phyloP scores from a whole-genome alignment of 30 jellyfish, hydroid and myxozoan species.

The Hydractinia echinata region DNA sequence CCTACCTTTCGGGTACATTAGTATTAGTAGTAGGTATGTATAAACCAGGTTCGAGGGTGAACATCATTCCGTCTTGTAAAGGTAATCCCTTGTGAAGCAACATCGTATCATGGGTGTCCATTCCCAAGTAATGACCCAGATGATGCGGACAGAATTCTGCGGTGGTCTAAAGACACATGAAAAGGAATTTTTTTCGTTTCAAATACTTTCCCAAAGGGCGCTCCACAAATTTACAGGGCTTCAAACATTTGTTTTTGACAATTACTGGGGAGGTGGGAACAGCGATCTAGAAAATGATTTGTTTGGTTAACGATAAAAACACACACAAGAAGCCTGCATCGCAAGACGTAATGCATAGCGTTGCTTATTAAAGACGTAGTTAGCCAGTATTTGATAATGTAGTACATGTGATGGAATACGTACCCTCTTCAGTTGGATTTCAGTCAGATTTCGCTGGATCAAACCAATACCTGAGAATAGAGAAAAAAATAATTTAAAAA shows the following conservation, averaged over 20 bases:
- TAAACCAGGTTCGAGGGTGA: slow-evolving; percentile 92
- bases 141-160: slow-evolving; percentile 89
- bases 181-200: background rate
- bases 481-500: too few relatives aligned
- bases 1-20: slow-evolving; percentile 63
- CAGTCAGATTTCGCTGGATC: slow-evolving; percentile 40
- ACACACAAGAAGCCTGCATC: background rate
- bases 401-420: background rate
- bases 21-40: slow-evolving; percentile 52
- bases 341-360: background rate
- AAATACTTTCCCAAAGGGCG: too few relatives aligned
- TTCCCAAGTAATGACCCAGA: slow-evolving; percentile 93
- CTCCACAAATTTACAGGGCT: too few relatives aligned
- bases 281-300: too few relatives aligned
- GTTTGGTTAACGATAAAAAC: background rate
- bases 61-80: slow-evolving; percentile 82
- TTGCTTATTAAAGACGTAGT: background rate
- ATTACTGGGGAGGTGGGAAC: too few relatives aligned
- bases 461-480: slow-evolving; percentile 40
- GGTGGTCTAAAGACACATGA: slow-evolving; percentile 35
- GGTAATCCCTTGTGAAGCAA: slow-evolving; percentile 73
- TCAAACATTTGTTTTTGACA: too few relatives aligned
- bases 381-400: too few relatives aligned
- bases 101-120: slow-evolving; percentile 98
- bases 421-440: slow-evolving; percentile 34